phyloP scores from a whole-genome alignment of 1,140 invertebrate genomes.

The Aethina tumida region DNA sequence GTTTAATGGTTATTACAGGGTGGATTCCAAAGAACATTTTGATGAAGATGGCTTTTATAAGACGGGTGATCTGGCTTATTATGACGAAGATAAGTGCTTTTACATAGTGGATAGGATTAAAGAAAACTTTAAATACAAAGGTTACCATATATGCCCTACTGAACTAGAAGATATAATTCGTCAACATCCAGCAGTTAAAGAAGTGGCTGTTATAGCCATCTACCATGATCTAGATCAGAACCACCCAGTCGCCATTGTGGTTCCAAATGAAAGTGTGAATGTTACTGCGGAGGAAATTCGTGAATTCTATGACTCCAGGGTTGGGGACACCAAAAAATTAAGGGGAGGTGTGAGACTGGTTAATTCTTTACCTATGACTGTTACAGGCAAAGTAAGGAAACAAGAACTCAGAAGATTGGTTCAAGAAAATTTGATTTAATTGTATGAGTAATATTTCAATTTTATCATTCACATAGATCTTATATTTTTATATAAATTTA shows the following conservation, averaged over 20 bases:
- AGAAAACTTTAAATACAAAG: slow-evolving; percentile 61
- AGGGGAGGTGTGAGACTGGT: slow-evolving; percentile 39
- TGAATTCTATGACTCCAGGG: slow-evolving; percentile 35
- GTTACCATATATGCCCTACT: slow-evolving; percentile 31
- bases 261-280: slow-evolving; percentile 36
- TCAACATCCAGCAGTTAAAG: slow-evolving; percentile 49
- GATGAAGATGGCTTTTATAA: slow-evolving; percentile 50
- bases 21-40: slow-evolving; percentile 51
- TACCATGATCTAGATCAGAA: slow-evolving; percentile 51
- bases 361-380: slow-evolving; percentile 41
- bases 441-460: no score
- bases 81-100: slow-evolving; percentile 51
- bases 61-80: slow-evolving; percentile 60
- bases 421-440: slow-evolving; percentile 12
- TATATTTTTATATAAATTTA: no score
- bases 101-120: slow-evolving; percentile 59
- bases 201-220: slow-evolving; percentile 58
- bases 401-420: slow-evolving; percentile 16
- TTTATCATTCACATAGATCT: no score
- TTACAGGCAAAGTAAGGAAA: slow-evolving; percentile 44
- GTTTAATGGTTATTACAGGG: slow-evolving; percentile 43
- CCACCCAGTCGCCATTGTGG: slow-evolving; percentile 54
- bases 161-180: slow-evolving; percentile 56
- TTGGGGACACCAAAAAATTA: slow-evolving; percentile 21
- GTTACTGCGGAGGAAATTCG: slow-evolving; percentile 39